Percentiles rank a stretch among this genome's conserved stretches.
These are phyloP conservation scores for Ooceraea biroi DNA, from an alignment of 1,140 invertebrate species.

Conservation along the genomic window DNA sequence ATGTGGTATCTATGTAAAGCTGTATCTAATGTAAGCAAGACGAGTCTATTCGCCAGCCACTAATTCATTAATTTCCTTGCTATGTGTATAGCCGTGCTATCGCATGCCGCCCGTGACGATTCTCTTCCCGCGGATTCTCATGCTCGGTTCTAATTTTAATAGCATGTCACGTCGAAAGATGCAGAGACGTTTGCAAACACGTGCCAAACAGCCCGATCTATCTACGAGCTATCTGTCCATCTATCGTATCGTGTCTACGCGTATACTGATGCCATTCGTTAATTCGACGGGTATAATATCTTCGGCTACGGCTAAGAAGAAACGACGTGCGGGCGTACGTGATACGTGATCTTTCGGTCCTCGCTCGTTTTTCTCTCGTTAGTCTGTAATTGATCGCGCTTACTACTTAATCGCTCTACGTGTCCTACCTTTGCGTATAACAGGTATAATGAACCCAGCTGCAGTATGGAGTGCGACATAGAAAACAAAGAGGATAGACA, in stretches of 20 bases:
- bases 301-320: background rate
- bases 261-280: constrained; percentile 62
- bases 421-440: constrained; percentile 86
- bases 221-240: background rate
- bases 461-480: constrained; percentile 80
- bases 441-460: constrained; percentile 86
- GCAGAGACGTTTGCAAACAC: constrained; percentile 10
- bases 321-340: background rate
- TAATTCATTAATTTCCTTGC: constrained; percentile 37
- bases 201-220: constrained; percentile 28
- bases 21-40: constrained; percentile 23
- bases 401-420: constrained; percentile 67
- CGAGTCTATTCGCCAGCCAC: constrained; percentile 18
- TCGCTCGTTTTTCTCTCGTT: constrained; percentile 21
- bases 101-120: constrained; percentile 55
- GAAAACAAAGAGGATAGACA: constrained; percentile 81
- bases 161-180: constrained; percentile 13
- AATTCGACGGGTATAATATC: constrained; percentile 25
- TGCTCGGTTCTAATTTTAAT: constrained; percentile 58
- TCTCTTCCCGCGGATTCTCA: constrained; percentile 38
- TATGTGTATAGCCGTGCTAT: constrained; percentile 62
- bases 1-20: constrained; percentile 12
- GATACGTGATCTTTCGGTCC: background rate
- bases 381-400: constrained; percentile 24
- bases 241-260: constrained; percentile 33